Conservation (phyloP, 2,888 invertebrate species). For the Merodon equestris region DNA sequence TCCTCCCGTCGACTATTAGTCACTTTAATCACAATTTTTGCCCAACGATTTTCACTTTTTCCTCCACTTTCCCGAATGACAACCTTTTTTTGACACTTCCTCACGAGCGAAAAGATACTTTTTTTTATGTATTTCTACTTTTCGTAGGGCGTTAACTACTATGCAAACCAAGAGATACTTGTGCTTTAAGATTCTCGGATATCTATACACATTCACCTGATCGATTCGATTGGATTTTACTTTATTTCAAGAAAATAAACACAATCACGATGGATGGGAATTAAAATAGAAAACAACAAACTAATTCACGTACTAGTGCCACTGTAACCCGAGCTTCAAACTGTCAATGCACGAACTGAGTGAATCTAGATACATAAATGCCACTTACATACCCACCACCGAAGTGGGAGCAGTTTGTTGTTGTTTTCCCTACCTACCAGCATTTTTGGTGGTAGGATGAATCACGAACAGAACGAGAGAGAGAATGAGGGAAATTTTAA, state of each 20-base stretch:
- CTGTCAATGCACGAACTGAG: slow-evolving; percentile 66
- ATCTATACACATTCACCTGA: too few relatives aligned
- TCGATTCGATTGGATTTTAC: slow-evolving; percentile 7
- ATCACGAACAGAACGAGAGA: slow-evolving; percentile 5
- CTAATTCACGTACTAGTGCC: slow-evolving; percentile 44
- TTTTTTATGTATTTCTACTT: slow-evolving; percentile 39
- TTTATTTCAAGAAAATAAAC: slow-evolving; percentile 6
- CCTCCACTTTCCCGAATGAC: slow-evolving; percentile 8
- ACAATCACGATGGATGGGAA: slow-evolving; percentile 8
- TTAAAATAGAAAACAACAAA: slow-evolving; percentile 25
- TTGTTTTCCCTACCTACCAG: slow-evolving; percentile 2
- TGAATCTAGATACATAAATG: slow-evolving; percentile 65
- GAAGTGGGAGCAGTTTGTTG: slow-evolving; percentile 26
- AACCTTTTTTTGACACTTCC: slow-evolving; percentile 44
- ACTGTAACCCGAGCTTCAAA: slow-evolving; percentile 65
- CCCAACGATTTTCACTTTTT: slow-evolving; percentile 3
- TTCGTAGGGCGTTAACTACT: slow-evolving; percentile 63
- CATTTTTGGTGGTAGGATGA: slow-evolving; percentile 12
- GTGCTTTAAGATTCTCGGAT: too few relatives aligned
- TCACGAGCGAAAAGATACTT: slow-evolving; percentile 27
- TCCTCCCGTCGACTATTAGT: slow-evolving; percentile 36
- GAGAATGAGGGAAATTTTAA: slow-evolving; percentile 49
- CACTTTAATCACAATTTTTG: slow-evolving; percentile 43
- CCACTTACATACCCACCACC: slow-evolving; percentile 52
- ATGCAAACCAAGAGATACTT: slow-evolving; percentile 18